Percentiles rank a stretch among this genome's conserved stretches.
Evolutionary conservation across 2,888 invertebrate genomes (phyloP).

Genomic region (Clivina fossor): DNA sequence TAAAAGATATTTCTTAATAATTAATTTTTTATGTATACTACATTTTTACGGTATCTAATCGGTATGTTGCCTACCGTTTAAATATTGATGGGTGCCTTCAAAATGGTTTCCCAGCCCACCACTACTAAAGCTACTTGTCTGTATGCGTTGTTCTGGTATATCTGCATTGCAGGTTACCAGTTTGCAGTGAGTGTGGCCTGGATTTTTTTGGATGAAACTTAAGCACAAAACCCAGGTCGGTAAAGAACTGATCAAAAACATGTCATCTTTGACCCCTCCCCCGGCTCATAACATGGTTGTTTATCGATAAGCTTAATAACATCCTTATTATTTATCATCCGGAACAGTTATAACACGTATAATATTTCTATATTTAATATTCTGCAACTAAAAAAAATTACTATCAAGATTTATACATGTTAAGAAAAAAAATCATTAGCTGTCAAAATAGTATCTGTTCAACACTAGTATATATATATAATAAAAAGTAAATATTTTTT

Average conservation of each 20-base stretch:
- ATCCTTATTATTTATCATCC: slow-evolving; percentile 37
- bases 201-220: slow-evolving; percentile 52
- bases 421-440: neutral
- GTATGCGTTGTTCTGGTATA: slow-evolving; percentile 55
- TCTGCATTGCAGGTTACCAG: slow-evolving; percentile 55
- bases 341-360: slow-evolving; percentile 5
- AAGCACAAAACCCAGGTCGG: slow-evolving; percentile 46
- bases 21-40: neutral
- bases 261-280: slow-evolving; percentile 47
- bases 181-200: slow-evolving; percentile 51
- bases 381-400: too few species aligned
- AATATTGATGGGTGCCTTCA: slow-evolving; percentile 50
- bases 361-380: too few species aligned
- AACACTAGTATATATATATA: neutral
- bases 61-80: slow-evolving; percentile 31
- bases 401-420: neutral
- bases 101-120: slow-evolving; percentile 56
- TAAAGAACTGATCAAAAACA: slow-evolving; percentile 44
- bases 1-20: neutral
- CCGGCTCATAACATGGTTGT: slow-evolving; percentile 47
- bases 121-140: slow-evolving; percentile 50
- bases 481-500: slow-evolving; percentile 4
- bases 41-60: neutral
- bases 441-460: slow-evolving; percentile 12
- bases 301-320: slow-evolving; percentile 45